Evolutionary conservation across 2,888 invertebrate species (phyloP).

Genomic region (Eilema griseolum): DNA sequence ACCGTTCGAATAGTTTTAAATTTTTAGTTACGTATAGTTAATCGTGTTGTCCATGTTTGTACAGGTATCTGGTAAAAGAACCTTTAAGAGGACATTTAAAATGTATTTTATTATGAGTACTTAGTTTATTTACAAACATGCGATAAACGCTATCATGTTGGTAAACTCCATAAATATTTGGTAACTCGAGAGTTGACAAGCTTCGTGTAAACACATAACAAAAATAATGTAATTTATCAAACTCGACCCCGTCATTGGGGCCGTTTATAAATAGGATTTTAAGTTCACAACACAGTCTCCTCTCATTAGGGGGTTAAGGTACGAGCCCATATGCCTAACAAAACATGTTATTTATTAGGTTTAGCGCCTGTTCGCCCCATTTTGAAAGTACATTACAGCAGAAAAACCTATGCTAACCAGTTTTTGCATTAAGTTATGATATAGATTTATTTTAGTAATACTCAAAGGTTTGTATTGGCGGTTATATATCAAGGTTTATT

Average conservation of each 20-base stretch:
- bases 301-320: background rate
- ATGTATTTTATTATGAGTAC: background rate
- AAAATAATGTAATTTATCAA: background rate
- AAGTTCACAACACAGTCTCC: background rate
- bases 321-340: too few species aligned
- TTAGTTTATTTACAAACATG: slow-evolving; percentile 1
- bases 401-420: too few species aligned
- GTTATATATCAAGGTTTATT: too few species aligned
- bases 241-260: background rate
- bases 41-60: background rate
- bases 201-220: background rate
- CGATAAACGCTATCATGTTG: slow-evolving; percentile 1
- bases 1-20: background rate
- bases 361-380: too few species aligned
- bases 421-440: too few species aligned
- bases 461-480: too few species aligned
- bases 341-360: too few species aligned
- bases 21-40: background rate
- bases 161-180: slow-evolving; percentile 7
- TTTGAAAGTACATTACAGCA: too few species aligned
- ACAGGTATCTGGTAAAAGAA: background rate
- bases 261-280: background rate
- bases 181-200: slow-evolving; percentile 8
- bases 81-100: background rate
- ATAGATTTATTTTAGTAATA: too few species aligned